Evolutionary conservation across 2,888 invertebrate species (phyloP), one percentile per base, ranked within the genome.

Genomic region (Cryptocheilus praepositus): DNA sequence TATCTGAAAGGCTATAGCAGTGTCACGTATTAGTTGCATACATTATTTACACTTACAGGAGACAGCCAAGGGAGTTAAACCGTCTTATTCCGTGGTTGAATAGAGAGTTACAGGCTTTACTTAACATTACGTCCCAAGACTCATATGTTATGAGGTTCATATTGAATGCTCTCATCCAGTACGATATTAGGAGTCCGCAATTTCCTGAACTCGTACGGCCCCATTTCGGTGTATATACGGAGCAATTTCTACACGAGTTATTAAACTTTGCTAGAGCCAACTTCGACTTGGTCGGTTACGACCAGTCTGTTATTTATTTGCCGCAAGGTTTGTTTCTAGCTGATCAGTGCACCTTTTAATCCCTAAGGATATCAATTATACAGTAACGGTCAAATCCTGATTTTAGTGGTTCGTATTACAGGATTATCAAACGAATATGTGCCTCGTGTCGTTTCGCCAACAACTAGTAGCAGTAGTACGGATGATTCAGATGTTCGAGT

Each of bases 241-340:
- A 93, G 66, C 98, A 98, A 88, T 98, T 98, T 86, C 91, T 96
- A 43, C 97, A 98, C 86, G 98, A 98, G 85, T 92, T 98, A 70
- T 93, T 94, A 81, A 93, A 93, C 86, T 98, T 95, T 89, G 96
- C 98, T 43, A 92, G 94, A 28, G 96, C 96, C 13, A 95, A 96
- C 0, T 95, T 93, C 86, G 96, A 96, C 85, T 93, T 98, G 92
- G 91, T 93, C 61, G 95, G 94, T n/a, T 95, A 95, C 83, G 95
- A 95, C 85, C 91, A 93, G 21, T 91, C 92, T 77, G 93, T 94
- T 21, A 92, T 92, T 72, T 95, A 95, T 85, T 91, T 92, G 0
- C 91, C 66, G 44, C 70, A 79, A 64, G 84, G 85, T 85, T 63
- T 11, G 73, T 76, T 53, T 28, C 58, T 25, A 5, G 2, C 25